Base-by-base conservation (phyloP, 2,113 vertebrate species). In the human region DNA sequence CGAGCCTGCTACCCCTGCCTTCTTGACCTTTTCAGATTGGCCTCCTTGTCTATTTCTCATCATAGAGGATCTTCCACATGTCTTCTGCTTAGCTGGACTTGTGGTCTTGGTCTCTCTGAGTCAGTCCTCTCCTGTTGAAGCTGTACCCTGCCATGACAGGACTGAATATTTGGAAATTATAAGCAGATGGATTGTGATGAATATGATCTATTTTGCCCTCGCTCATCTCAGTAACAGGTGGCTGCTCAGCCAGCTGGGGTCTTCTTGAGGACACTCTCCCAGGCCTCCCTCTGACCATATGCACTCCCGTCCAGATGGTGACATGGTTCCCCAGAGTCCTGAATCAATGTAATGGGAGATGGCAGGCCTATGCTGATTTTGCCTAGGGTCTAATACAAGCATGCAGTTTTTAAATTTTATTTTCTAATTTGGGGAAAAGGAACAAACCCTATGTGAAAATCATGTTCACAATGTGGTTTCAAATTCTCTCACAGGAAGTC, bases 371-470 rank as follows among this genome's bases (percentile, higher is more conserved):
- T 90, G 59, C 78, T 88, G 90, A 97, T 95, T 97, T 97, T 97
- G 97, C 97, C 81, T 89, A 90, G 73, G 94, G 96, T 97, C 93
- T 97, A 90, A 97, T 96, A 91, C n/a, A 91, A 72, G 57, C 66
- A 86, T 11, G 30, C 25, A 6, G 35, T 48, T 84, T 89, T 43
- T 73, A 23, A 35, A 86, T 92, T 89, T 97, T 95, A 73, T 76
- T 96, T 97, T 96, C 92, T 98, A 97, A 97, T 97, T 97, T 90
- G 85, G 87, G 92, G 93, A 89, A 94, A 96, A 97, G 90, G 87
- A 97, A 70, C 87, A 96, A 97, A 92, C 90, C 96, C 90, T 96
- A 96, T 96, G 96, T 97, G 97, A 96, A 97, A 98, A 94, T 97
- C 90, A 94, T 95, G 96, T 93, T 97, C 95, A 91, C 91, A 98